Percentiles rank a stretch among this genome's conserved stretches.
These are phyloP conservation scores for Leucoma salicis DNA, from an alignment of 2,888 invertebrate genomes.

Conservation along the genomic window DNA sequence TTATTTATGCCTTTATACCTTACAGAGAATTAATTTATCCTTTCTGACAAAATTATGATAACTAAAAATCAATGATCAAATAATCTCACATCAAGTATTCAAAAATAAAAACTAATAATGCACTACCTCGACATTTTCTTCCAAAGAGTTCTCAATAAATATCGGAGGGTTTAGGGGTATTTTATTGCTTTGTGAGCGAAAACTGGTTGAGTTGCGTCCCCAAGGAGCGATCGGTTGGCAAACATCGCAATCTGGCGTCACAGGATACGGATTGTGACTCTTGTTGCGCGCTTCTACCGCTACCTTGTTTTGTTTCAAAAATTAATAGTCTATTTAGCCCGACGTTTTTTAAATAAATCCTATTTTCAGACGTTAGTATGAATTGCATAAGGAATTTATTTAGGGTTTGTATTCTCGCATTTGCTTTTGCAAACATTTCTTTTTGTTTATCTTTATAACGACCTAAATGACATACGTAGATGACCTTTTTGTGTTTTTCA, in stretches of 20 bases:
- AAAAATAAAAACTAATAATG: constrained; percentile 25
- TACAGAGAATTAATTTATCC: too few relatives aligned
- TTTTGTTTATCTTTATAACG: neutral
- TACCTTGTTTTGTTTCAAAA: neutral
- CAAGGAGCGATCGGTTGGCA: constrained; percentile 73
- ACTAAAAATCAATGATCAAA: neutral
- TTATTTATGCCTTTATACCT: too few relatives aligned
- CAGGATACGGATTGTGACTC: constrained; percentile 43
- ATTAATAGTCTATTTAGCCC: neutral
- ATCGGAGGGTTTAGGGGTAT: constrained; percentile 56
- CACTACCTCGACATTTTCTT: constrained; percentile 30
- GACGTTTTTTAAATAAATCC: too few relatives aligned
- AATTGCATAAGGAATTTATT: too few relatives aligned
- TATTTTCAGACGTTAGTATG: too few relatives aligned
- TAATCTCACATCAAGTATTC: constrained; percentile 4
- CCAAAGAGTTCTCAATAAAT: constrained; percentile 52
- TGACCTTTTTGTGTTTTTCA: too few relatives aligned
- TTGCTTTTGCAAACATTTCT: too few relatives aligned
- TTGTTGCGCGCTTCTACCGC: constrained; percentile 13
- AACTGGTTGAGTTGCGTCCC: constrained; percentile 61
- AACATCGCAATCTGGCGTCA: constrained; percentile 58
- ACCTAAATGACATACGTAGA: too few relatives aligned
- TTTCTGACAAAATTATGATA: too few relatives aligned
- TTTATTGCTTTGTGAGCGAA: constrained; percentile 64
- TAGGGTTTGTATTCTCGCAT: too few relatives aligned